Percentiles rank a stretch among this genome's conserved stretches.
Conservation (phyloP, 2,113 vertebrate species). For the Perccottus glenii region DNA sequence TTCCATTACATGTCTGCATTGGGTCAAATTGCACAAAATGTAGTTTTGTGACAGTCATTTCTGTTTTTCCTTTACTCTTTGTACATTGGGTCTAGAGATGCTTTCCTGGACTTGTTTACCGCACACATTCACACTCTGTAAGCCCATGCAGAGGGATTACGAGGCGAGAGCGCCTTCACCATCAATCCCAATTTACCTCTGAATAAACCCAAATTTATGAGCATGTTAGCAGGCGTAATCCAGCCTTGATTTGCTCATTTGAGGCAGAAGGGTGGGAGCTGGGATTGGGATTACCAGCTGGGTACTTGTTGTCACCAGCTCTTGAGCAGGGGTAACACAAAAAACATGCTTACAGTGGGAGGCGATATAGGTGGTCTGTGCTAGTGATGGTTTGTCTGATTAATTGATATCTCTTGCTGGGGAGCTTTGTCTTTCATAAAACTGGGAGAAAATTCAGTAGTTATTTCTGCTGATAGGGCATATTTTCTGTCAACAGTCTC, state of each 20-base stretch:
- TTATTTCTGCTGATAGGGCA: constrained; percentile 78
- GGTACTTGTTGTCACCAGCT: constrained; percentile 72
- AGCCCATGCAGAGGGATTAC: constrained; percentile 83
- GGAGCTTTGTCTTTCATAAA: constrained; percentile 73
- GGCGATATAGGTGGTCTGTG: constrained; percentile 70
- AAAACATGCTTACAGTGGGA: constrained; percentile 46
- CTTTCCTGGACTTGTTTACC: constrained; percentile 43
- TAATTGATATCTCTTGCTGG: constrained; percentile 73
- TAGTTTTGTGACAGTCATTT: neutral
- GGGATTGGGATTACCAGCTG: constrained; percentile 76
- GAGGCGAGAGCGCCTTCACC: constrained; percentile 79
- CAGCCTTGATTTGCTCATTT: constrained; percentile 76
- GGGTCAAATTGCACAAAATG: neutral
- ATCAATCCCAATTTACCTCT: constrained; percentile 91
- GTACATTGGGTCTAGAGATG: neutral
- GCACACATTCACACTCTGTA: constrained; percentile 38
- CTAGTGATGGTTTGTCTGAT: constrained; percentile 65
- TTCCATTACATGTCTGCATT: neutral
- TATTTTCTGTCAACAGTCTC: constrained; percentile 76
- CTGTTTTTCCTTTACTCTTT: neutral
- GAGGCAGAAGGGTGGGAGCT: constrained; percentile 41
- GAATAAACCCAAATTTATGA: constrained; percentile 83
- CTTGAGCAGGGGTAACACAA: constrained; percentile 44
- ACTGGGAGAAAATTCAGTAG: constrained; percentile 48
- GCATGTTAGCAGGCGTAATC: constrained; percentile 83